These are phyloP conservation scores for Acomys russatus DNA, from an alignment of 2,797 vertebrate species.

Conservation along the genomic window DNA sequence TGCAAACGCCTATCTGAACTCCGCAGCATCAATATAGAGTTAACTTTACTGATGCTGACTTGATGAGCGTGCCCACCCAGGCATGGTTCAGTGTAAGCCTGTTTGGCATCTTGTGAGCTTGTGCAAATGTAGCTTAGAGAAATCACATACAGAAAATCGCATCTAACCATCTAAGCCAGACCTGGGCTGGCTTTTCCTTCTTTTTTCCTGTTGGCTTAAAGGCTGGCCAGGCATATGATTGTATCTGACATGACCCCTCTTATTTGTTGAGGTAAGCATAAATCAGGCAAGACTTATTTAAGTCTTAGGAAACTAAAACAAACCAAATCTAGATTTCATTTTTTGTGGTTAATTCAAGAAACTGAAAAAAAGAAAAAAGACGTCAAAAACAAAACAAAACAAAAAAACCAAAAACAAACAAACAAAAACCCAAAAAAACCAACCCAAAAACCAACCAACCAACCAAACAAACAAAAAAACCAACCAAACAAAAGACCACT, in stretches of 20 bases:
- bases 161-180: neutral
- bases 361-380: neutral
- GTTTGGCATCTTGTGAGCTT: neutral
- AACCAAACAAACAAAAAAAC: too few relatives aligned
- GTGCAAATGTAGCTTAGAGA: neutral
- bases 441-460: too few relatives aligned
- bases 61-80: neutral
- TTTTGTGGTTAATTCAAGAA: constrained; percentile 3
- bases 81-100: neutral
- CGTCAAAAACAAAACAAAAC: too few relatives aligned
- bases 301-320: neutral
- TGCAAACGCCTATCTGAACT: neutral
- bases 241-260: neutral
- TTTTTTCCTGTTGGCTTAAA: neutral
- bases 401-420: too few relatives aligned
- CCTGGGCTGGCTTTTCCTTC: neutral
- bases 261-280: neutral
- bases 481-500: too few relatives aligned
- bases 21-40: neutral
- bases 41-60: rapidly evolving
- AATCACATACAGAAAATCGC: neutral
- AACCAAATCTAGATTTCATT: neutral
- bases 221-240: neutral
- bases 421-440: too few relatives aligned
- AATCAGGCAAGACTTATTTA: neutral